Conservation (phyloP, 2,113 vertebrate species). For the Microtus montanus region DNA sequence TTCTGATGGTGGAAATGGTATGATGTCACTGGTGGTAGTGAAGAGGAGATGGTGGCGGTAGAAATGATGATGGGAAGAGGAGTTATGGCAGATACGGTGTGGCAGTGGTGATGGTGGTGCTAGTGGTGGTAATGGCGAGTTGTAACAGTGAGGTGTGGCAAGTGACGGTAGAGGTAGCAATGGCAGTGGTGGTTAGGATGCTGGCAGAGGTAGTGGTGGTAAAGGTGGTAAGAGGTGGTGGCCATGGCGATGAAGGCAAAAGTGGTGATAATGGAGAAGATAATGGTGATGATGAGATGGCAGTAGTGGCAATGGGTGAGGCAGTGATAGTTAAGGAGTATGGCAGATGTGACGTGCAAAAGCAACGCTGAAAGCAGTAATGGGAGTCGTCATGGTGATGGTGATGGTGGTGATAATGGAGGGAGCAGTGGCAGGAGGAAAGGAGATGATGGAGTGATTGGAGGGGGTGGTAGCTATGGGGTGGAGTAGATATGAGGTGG, state of each 20-base stretch:
- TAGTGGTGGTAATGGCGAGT: no score
- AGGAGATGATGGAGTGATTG: background rate
- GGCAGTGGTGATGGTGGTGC: background rate
- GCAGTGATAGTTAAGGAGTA: background rate
- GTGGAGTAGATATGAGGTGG: background rate
- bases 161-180: background rate
- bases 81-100: background rate
- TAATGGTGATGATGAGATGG: background rate
- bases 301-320: rapidly evolving
- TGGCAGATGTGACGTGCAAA: background rate
- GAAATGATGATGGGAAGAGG: no score
- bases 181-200: no score
- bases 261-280: background rate
- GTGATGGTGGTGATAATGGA: background rate
- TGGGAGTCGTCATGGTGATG: rapidly evolving
- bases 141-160: background rate
- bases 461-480: no score
- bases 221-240: background rate
- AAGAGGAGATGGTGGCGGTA: background rate
- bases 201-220: background rate
- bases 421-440: rapidly evolving
- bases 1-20: rapidly evolving
- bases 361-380: rapidly evolving
- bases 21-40: background rate
- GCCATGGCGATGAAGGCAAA: no score